Evolutionary conservation across 2,888 invertebrate genomes (phyloP).

Genomic region (Coecobrya sp.): DNA sequence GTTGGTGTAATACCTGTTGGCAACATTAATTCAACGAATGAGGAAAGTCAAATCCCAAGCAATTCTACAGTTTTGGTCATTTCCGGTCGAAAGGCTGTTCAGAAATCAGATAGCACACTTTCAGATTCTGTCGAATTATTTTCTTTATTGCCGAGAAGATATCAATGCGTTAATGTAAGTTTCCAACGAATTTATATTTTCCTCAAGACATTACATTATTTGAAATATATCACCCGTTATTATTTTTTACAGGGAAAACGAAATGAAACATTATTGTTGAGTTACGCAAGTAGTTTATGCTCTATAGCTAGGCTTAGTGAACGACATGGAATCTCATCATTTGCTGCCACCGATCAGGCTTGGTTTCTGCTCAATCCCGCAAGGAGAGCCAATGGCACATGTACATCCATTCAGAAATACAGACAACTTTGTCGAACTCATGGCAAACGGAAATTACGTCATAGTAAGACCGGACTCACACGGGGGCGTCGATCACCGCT

Average conservation of each 20-base stretch:
- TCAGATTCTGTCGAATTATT: too few relatives aligned
- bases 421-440: not conserved
- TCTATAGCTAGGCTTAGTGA: not conserved
- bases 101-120: too few relatives aligned
- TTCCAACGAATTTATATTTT: too few relatives aligned
- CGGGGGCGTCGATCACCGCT: not conserved
- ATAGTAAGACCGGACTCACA: not conserved
- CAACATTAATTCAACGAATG: too few relatives aligned
- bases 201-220: too few relatives aligned
- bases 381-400: not conserved
- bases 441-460: not conserved
- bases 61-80: too few relatives aligned
- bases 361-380: not conserved
- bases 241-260: not conserved
- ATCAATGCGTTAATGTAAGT: too few relatives aligned
- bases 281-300: not conserved
- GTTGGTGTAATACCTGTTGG: too few relatives aligned
- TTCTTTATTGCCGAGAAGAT: too few relatives aligned
- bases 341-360: not conserved
- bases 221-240: too few relatives aligned
- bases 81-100: too few relatives aligned
- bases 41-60: too few relatives aligned
- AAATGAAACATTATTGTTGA: not conserved
- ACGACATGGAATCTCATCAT: not conserved
- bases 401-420: not conserved